Evolutionary conservation across 2,888 invertebrate genomes (phyloP), one percentile per base, ranked within the genome.

Genomic region (Petrolisthes cinctipes): DNA sequence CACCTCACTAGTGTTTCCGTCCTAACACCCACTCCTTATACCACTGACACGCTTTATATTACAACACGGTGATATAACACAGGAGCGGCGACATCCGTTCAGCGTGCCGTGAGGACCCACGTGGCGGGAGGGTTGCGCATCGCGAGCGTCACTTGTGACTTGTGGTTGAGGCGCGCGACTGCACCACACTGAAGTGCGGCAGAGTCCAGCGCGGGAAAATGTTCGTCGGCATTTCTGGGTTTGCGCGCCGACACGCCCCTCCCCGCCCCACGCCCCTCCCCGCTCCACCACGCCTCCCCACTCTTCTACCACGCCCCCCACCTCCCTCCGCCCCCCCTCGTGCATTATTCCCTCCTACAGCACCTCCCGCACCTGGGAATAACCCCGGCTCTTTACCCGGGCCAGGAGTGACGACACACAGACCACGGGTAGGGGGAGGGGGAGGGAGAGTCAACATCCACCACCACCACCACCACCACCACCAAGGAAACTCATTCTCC

Each of bases 171-270:
- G 86, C 86, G 86, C 86, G 86, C 68, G 56, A 56, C 83, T 78
- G 86, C 86, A 86, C 86, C 86, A 86, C 68, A 86, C 86, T 86
- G 86, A 86, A 82, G 86, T 82, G 82, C 86, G 82, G 61, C 68
- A 20, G 82, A 86, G 78, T 82, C 82, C 66, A 86, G 78, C 82
- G 78, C 82, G 86, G 86, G 78, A 82, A 86, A 86, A 83, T 86
- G 86, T 86, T 86, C 78, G 78, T 86, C 78, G 86, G 86, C 83
- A 86, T 86, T 86, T 71, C 37, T 85, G 83, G 73, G 68, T 68
- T 51, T n/a, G 9, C 66, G 54, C 54, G 82, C 56, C 23, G 73
- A n/a, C 23, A 23, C 73, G n/a, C 73, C 73, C 73, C 73, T 23
- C 23, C 73, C 9, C 73, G 20, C 23, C 11, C 71, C 66, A 51